Conservation (phyloP, 1,140 invertebrate species). For the Polypedilum vanderplanki region DNA sequence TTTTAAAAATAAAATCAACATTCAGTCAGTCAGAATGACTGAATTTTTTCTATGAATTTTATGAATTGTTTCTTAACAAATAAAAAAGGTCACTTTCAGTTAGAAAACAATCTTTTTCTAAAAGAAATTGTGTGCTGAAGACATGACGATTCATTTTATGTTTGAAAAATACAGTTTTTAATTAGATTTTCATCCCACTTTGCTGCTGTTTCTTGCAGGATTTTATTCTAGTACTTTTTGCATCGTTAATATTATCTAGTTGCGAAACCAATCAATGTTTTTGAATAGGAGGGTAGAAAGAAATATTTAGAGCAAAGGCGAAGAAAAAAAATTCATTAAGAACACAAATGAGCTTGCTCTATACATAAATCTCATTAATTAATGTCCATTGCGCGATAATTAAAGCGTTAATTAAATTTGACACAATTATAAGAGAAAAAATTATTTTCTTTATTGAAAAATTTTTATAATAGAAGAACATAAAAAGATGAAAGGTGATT, state of each 20-base stretch:
- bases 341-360: not conserved
- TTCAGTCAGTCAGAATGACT: no score
- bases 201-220: not conserved
- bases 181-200: not conserved
- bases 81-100: no score
- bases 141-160: not conserved
- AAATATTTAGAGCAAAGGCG: not conserved
- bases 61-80: no score
- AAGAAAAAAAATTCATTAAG: slow-evolving; percentile 20
- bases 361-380: slow-evolving; percentile 11
- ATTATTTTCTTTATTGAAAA: not conserved
- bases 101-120: no score
- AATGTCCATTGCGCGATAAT: not conserved
- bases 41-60: no score
- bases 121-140: no score
- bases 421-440: not conserved
- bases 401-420: slow-evolving; percentile 1
- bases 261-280: slow-evolving; percentile 2
- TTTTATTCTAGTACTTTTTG: not conserved
- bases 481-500: slow-evolving; percentile 5
- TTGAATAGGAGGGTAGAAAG: not conserved
- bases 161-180: not conserved
- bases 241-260: not conserved
- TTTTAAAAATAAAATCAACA: no score
- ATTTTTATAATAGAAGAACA: not conserved